phyloP scores from a whole-genome alignment of 2,888 invertebrate species.

The Encarsia formosa region DNA sequence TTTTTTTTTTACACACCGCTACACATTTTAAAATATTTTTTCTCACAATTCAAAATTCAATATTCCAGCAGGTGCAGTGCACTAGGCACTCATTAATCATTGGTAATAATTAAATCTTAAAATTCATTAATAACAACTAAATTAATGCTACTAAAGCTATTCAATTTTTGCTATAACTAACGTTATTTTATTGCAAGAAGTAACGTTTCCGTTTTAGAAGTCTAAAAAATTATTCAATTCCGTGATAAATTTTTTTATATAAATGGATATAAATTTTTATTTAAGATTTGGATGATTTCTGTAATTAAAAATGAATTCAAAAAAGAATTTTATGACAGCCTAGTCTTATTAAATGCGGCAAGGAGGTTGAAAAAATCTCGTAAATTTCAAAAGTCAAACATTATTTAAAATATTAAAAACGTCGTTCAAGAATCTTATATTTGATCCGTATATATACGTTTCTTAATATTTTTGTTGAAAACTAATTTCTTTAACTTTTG shows the following conservation, averaged over 20 bases:
- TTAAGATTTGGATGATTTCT: too few species aligned
- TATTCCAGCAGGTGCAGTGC: constrained; percentile 13
- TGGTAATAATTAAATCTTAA: constrained; percentile 13
- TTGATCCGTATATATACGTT: too few species aligned
- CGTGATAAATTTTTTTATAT: constrained; percentile 4
- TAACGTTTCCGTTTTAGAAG: constrained; percentile 14
- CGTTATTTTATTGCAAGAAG: constrained; percentile 14
- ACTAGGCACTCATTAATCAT: constrained; percentile 18
- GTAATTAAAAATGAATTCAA: too few species aligned
- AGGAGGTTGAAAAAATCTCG: too few species aligned
- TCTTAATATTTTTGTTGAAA: too few species aligned
- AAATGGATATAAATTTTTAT: too few species aligned
- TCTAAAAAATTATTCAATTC: constrained; percentile 15
- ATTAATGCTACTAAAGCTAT: constrained; percentile 9
- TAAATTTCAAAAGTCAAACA: too few species aligned
- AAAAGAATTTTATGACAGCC: too few species aligned
- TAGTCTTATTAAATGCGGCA: too few species aligned
- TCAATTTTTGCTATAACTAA: constrained; percentile 5
- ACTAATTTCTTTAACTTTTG: too few species aligned
- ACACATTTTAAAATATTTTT: constrained; percentile 14
- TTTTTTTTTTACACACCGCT: constrained; percentile 1
- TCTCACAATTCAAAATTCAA: constrained; percentile 10
- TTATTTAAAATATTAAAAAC: too few species aligned
- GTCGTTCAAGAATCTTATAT: too few species aligned
- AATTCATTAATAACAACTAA: constrained; percentile 12